phyloP scores from a whole-genome alignment of 2,113 vertebrate species.

The Oncorhynchus nerka region DNA sequence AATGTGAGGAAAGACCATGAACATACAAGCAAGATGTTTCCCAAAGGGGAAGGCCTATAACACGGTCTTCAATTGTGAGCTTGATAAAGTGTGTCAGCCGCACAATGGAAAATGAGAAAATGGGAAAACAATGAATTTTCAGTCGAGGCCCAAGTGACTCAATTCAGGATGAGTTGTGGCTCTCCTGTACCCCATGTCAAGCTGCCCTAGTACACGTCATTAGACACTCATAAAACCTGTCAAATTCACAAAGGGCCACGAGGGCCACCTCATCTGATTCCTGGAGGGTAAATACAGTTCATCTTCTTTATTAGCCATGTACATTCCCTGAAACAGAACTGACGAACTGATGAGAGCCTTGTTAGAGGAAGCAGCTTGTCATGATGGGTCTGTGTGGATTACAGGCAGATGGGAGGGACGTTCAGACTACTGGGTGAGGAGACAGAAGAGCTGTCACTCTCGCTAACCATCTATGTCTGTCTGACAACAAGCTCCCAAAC shows the following conservation, averaged over 20 bases:
- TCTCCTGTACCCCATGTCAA: conserved; percentile 36
- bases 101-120: conserved; percentile 4
- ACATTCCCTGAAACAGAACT: conserved; percentile 38
- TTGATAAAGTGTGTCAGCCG: not conserved
- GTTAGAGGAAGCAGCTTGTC: conserved; percentile 62
- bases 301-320: conserved; percentile 52
- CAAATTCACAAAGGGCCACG: conserved; percentile 51
- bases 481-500: conserved; percentile 22
- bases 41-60: not conserved
- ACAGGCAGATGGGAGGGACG: conserved; percentile 56
- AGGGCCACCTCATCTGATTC: conserved; percentile 44
- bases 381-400: conserved; percentile 43
- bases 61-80: not conserved
- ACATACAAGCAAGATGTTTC: not conserved
- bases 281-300: conserved; percentile 44
- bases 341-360: conserved; percentile 39
- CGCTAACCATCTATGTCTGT: not conserved
- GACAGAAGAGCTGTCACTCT: conserved; percentile 37
- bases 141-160: conserved; percentile 43
- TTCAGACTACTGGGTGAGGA: conserved; percentile 11
- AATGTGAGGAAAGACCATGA: not conserved
- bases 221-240: conserved; percentile 61
- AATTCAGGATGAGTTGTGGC: conserved; percentile 48
- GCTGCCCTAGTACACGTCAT: conserved; percentile 55
- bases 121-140: conserved; percentile 39